Percentiles rank a stretch among this genome's conserved stretches.
Evolutionary conservation across 2,797 vertebrate genomes (phyloP).

Genomic region (Pampus argenteus): DNA sequence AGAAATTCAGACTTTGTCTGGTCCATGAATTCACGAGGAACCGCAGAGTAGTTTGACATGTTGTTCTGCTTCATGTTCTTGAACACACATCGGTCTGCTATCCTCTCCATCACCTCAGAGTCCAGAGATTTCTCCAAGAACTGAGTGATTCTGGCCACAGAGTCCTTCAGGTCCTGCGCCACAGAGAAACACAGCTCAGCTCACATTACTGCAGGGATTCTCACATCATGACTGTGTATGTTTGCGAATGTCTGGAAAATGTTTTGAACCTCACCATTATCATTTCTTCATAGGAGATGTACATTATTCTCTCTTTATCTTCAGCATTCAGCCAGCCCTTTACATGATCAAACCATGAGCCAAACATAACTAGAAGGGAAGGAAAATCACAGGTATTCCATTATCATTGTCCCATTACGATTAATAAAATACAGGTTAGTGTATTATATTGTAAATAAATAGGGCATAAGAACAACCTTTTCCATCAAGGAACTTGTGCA

Average conservation of each 20-base stretch:
- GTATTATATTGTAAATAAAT: no score
- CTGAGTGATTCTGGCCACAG: constrained; percentile 68
- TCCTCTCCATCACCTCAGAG: constrained; percentile 65
- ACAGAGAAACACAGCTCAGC: constrained; percentile 7
- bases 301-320: constrained; percentile 68
- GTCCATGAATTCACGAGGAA: constrained; percentile 74
- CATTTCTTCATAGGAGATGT: constrained; percentile 84
- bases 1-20: constrained; percentile 79
- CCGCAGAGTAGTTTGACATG: constrained; percentile 84
- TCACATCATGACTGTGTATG: no score
- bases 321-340: constrained; percentile 80
- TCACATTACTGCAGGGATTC: background rate
- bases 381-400: background rate
- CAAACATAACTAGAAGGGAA: constrained; percentile 74
- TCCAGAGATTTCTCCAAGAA: constrained; percentile 79
- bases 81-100: constrained; percentile 79
- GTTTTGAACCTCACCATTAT: constrained; percentile 62
- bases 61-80: constrained; percentile 86
- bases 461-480: no score
- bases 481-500: constrained; percentile 78
- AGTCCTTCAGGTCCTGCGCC: constrained; percentile 76
- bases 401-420: no score
- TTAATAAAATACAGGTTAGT: no score
- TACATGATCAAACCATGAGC: constrained; percentile 87
- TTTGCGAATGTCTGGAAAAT: background rate